Evolutionary conservation across 2,113 vertebrate genomes (phyloP).

Genomic region (Amia ocellicauda): DNA sequence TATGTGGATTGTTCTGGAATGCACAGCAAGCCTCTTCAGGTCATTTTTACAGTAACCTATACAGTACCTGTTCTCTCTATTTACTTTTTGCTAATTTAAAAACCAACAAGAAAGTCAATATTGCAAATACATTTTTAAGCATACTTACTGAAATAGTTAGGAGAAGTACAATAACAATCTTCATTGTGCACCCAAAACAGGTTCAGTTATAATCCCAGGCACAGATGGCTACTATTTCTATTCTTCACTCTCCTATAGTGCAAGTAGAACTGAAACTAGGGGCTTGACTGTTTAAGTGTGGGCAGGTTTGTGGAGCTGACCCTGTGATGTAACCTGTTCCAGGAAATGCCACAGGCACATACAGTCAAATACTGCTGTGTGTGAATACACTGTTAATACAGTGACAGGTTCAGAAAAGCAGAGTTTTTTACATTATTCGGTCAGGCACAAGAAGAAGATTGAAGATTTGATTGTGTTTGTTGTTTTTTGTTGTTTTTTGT

Average conservation of each 20-base stretch:
- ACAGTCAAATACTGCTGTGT: neutral
- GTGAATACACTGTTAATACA: neutral
- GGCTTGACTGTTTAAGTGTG: neutral
- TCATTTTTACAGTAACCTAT: too few species aligned
- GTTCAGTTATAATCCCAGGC: neutral
- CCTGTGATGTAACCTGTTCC: neutral
- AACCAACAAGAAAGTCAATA: slow-evolving; percentile 2
- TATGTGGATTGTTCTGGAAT: too few species aligned
- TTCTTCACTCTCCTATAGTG: too few species aligned
- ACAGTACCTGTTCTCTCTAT: too few species aligned
- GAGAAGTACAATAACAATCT: slow-evolving; percentile 18
- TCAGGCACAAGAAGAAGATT: too few species aligned
- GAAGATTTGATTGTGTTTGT: neutral
- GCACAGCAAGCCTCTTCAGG: too few species aligned
- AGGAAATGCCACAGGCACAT: slow-evolving; percentile 1
- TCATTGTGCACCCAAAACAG: slow-evolving; percentile 26
- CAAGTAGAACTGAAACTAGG: neutral
- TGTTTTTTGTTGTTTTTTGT: too few species aligned
- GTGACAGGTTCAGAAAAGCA: neutral
- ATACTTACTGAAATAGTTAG: slow-evolving; percentile 40
- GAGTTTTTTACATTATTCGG: neutral
- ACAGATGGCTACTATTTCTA: neutral
- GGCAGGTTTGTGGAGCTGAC: neutral
- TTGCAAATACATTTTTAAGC: neutral
- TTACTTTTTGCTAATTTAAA: too few species aligned